Conservation (phyloP, 2,888 invertebrate species). For the Petrolisthes cinctipes region DNA sequence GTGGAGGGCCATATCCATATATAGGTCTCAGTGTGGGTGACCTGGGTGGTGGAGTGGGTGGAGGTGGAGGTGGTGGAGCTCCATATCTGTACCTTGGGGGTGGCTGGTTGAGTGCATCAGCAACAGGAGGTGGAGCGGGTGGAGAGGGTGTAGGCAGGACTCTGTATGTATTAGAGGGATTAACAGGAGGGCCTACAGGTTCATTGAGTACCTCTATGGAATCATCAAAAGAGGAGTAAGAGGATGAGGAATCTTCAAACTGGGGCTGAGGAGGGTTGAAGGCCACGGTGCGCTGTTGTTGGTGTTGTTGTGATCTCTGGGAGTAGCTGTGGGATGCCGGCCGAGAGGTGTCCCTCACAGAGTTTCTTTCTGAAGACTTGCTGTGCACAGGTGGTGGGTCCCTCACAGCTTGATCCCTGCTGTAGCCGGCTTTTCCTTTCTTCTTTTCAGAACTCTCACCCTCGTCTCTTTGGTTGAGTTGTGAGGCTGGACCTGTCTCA, state of each 20-base stretch:
- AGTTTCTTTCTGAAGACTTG: background rate
- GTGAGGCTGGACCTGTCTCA: background rate
- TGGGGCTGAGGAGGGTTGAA: background rate
- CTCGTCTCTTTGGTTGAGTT: constrained; percentile 7
- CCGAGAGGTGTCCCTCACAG: background rate
- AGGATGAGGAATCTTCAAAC: background rate
- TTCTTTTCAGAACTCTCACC: background rate
- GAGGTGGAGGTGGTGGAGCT: background rate
- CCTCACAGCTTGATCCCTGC: background rate
- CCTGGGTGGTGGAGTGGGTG: background rate
- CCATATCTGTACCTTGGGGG: constrained; percentile 30
- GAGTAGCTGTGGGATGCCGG: too few relatives aligned
- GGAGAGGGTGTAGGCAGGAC: constrained; percentile 58
- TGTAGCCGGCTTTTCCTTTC: background rate
- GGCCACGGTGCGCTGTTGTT: background rate
- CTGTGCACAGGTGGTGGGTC: background rate
- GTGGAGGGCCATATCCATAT: constrained; percentile 13
- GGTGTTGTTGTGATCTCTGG: too few relatives aligned
- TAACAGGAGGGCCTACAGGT: background rate
- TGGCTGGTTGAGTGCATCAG: constrained; percentile 33
- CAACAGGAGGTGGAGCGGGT: constrained; percentile 32
- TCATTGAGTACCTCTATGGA: background rate
- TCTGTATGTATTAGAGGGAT: too few relatives aligned
- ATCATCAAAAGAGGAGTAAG: constrained; percentile 9
- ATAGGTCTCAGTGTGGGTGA: background rate